Evolutionary conservation across 2,888 invertebrate genomes (phyloP), one percentile per base, ranked within the genome.

Genomic region (Melikaiella ostensackeni): DNA sequence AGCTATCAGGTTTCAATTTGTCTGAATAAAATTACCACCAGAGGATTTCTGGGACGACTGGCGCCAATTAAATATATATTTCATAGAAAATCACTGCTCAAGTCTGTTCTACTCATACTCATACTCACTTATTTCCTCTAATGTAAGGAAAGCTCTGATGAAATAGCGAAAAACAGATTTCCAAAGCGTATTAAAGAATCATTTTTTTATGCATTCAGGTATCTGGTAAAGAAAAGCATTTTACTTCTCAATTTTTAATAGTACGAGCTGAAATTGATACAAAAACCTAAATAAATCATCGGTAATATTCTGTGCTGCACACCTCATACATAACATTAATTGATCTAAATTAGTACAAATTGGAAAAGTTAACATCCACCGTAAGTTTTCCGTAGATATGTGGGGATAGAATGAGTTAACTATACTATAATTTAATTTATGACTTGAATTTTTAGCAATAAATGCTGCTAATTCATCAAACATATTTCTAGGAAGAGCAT

Each of bases 351-450:
- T 82, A 63, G 87, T 81, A 79, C 90, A 89, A 24, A 50, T 70
- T 1, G 70, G 50, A 21, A 30, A 70, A 30, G 8, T 46, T 50
- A 33, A 16, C 33, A 33, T 33, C 3, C 79, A 77, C 0, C 96
- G 96, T 76, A 96, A 92, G 1, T 95, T 96, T 91, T 97, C 97
- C 0, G 94, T 94, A 62, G 96, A 95, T 79, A 96, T 92, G 91
- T 97, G 97, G 0, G 96, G 97, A 92, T 95, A 96, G 91, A 95
- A 96, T 0, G 93, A 92, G 75, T 93, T 92, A 2, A 94, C 91
- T 81, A 93, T 91, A 38, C 92, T 91, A 79, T 94, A 89, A 83
- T 92, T 91, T 66, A 90, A 86, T 42, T 94, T 89, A 75, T 92
- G 91, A 55, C 91, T 86, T 81, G 86, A 86, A 79, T 89, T 87